phyloP scores from a whole-genome alignment of 2,888 invertebrate species.

The Catocala sponsa region DNA sequence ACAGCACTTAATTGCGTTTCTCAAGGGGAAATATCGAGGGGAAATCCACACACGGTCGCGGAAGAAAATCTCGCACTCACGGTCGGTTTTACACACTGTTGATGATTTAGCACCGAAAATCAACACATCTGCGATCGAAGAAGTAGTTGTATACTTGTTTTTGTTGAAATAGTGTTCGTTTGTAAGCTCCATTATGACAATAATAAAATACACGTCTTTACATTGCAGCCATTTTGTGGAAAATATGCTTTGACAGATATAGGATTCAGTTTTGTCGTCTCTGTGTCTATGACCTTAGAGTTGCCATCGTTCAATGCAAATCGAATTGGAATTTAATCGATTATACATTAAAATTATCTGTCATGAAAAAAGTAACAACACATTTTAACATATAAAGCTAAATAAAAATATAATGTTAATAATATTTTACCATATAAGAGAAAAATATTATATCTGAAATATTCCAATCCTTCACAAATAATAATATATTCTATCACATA shows the following conservation, averaged over 20 bases:
- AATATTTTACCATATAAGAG: too few relatives aligned
- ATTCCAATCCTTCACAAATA: too few relatives aligned
- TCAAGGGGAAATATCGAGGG: slow-evolving; percentile 58
- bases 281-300: slow-evolving; percentile 21
- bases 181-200: slow-evolving; percentile 81
- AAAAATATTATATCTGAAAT: too few relatives aligned
- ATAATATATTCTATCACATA: too few relatives aligned
- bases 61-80: slow-evolving; percentile 43
- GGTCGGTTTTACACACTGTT: slow-evolving; percentile 62
- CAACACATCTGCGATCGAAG: slow-evolving; percentile 60
- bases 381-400: neutral
- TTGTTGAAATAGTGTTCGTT: slow-evolving; percentile 69
- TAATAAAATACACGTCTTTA: slow-evolving; percentile 81
- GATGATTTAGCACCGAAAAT: slow-evolving; percentile 61
- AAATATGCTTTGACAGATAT: slow-evolving; percentile 53
- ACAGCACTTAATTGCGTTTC: slow-evolving; percentile 62
- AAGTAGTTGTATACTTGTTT: slow-evolving; percentile 68
- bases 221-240: slow-evolving; percentile 85
- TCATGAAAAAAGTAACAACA: neutral
- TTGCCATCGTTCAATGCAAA: neutral
- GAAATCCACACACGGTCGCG: slow-evolving; percentile 63
- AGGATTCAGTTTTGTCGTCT: slow-evolving; percentile 40
- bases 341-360: neutral
- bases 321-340: slow-evolving; percentile 4
- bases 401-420: too few relatives aligned